Percentiles rank a stretch among this genome's conserved stretches.
Evolutionary conservation across 2,888 invertebrate genomes (phyloP).

Genomic region (Drosophila demipolita): DNA sequence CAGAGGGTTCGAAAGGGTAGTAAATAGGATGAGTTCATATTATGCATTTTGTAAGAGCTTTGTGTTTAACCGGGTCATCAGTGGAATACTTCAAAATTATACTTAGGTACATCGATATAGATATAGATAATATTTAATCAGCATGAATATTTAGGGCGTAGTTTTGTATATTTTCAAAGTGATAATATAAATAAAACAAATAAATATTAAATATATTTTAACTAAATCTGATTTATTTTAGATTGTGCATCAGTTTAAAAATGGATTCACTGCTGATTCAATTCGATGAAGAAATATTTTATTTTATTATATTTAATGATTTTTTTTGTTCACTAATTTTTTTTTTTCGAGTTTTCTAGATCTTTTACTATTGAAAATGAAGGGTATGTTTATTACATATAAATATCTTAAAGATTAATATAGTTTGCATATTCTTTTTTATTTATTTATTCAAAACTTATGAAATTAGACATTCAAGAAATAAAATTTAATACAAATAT

Average conservation of each 20-base stretch:
- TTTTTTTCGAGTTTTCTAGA: not conserved
- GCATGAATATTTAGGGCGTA: not conserved
- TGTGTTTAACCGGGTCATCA: conserved; percentile 1
- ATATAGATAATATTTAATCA: not conserved
- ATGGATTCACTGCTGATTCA: conserved; percentile 14
- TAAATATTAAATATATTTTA: not conserved
- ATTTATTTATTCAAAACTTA: not conserved
- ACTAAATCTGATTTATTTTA: not conserved
- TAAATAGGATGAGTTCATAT: conserved; percentile 2
- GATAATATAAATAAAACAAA: not conserved
- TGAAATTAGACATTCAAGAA: not conserved
- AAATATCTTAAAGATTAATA: not conserved
- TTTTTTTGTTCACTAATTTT: not conserved
- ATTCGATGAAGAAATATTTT: not conserved
- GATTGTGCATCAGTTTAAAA: too few species aligned
- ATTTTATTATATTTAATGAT: not conserved
- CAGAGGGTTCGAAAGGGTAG: conserved; percentile 38
- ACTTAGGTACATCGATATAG: not conserved
- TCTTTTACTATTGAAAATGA: not conserved
- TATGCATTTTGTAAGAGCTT: conserved; percentile 34
- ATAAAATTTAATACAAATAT: not conserved
- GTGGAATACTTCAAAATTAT: conserved; percentile 1
- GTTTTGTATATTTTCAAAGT: not conserved
- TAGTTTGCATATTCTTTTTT: not conserved
- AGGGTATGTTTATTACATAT: not conserved